Base-by-base conservation (phyloP, 2,888 invertebrate genomes). In the Anthophora plumipes region DNA sequence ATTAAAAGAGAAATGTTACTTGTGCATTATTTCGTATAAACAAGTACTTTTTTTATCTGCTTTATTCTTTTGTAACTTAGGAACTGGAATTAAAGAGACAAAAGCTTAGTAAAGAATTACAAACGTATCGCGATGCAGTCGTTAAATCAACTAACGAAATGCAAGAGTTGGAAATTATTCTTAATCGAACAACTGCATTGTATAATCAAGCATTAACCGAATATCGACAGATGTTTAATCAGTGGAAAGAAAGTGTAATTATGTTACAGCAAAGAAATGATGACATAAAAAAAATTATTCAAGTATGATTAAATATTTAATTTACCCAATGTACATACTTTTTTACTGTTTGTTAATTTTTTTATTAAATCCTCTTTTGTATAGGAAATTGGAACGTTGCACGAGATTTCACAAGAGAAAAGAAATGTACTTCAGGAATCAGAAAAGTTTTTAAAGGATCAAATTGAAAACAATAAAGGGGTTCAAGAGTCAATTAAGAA, bases 181-280 rank as follows among this genome's bases (percentile, higher is more conserved):
- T 95, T n/a, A 94, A 95, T 80, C 93, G 94, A 70, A 94, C 95
- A 0, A 94, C 94, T 0, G 93, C 93, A 73, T 88, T 94, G 7
- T 95, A 94, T 86, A 92, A 93, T 70, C 94, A 96, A 85, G 95
- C 96, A 11, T 95, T 96, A 91, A 94, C 94, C 60, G 96, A 97
- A 90, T 94, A 97, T 17, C 95, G 95, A 46, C 94, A 95, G 80
- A 95, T 97, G 94, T 95, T 97, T 90, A 92, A 93, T 1, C 97
- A 96, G 88, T 97, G 97, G 97, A 95, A 96, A 61, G 94, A 95
- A 55, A 95, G 97, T 1, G 96, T 96, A 0, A 95, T 95, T 77
- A 95, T 96, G 88, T 93, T 97, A 87, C 94, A 96, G 31, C 96
- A 96, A 88, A 94, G 96, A 0, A 96, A 97, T 88, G 94, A 94